Percentiles rank a stretch among this genome's conserved stretches.
These are phyloP conservation scores for Cichladusa arquata DNA, from an alignment of 2,113 vertebrate species.

Conservation along the genomic window DNA sequence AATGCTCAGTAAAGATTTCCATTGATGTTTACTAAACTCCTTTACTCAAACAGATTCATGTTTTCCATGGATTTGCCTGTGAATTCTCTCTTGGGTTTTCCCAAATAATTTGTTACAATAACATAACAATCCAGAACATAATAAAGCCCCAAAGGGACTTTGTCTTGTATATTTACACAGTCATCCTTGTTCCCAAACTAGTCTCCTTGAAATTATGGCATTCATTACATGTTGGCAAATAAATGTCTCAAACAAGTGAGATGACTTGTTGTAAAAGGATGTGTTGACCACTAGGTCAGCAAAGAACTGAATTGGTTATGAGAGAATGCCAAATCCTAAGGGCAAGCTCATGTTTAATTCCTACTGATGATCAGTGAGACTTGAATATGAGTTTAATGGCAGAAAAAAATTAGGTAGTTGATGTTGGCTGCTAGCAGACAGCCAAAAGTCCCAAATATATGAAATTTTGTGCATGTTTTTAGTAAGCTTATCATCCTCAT, in stretches of 20 bases:
- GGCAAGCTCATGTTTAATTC: background rate
- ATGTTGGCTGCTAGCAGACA: background rate
- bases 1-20: background rate
- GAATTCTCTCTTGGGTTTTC: background rate
- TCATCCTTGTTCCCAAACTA: background rate
- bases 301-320: background rate
- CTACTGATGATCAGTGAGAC: background rate
- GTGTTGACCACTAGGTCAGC: background rate
- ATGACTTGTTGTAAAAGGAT: background rate
- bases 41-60: background rate
- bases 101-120: background rate
- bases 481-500: background rate
- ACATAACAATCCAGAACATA: background rate
- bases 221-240: background rate
- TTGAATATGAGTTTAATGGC: background rate
- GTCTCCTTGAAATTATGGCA: background rate
- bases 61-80: background rate
- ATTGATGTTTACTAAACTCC: background rate
- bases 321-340: background rate
- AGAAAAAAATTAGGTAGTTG: background rate
- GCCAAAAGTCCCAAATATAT: background rate
- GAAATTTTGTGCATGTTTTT: background rate
- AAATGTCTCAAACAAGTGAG: background rate
- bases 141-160: background rate
- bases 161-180: background rate